A percentile compares a stretch with the other conserved stretches of the same genome.
phyloP scores from a whole-genome alignment of 2,113 vertebrate species.

The Hystrix cristata region DNA sequence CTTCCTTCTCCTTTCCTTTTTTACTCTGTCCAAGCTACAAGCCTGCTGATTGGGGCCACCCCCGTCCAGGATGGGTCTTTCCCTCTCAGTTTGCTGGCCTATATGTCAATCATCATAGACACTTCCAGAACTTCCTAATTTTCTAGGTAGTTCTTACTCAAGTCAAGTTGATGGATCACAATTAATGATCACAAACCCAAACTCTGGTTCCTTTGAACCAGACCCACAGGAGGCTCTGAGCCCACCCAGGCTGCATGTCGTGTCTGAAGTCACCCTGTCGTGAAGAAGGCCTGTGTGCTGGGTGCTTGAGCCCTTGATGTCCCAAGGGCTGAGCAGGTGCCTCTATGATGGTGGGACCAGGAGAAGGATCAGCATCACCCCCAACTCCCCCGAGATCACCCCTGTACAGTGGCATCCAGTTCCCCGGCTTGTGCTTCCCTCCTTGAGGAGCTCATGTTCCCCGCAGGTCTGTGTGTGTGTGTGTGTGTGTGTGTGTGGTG shows the following conservation, averaged over 20 bases:
- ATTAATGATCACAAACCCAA: not conserved
- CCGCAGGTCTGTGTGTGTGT: not conserved
- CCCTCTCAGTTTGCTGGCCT: not conserved
- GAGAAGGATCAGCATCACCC: not conserved
- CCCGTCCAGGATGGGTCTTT: not conserved
- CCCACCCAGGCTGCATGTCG: not conserved
- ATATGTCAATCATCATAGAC: not conserved
- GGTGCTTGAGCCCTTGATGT: not conserved
- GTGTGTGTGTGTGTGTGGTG: not conserved
- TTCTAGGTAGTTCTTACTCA: not conserved
- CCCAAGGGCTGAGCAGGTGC: not conserved
- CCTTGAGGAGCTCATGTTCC: not conserved
- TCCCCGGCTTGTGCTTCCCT: no score
- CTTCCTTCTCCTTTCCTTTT: not conserved
- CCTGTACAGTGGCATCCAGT: rapidly evolving
- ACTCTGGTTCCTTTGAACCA: not conserved
- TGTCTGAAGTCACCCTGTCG: not conserved
- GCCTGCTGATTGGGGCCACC: not conserved
- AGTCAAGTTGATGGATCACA: not conserved
- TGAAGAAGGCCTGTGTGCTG: not conserved
- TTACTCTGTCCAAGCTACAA: no score
- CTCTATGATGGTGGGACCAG: not conserved
- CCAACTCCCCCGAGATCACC: rapidly evolving
- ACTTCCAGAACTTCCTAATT: not conserved
- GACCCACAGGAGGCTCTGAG: not conserved